These are phyloP conservation scores for Luidia sarsii DNA, from an alignment of 53 echinoderm and acorn worm genomes.

Conservation along the genomic window DNA sequence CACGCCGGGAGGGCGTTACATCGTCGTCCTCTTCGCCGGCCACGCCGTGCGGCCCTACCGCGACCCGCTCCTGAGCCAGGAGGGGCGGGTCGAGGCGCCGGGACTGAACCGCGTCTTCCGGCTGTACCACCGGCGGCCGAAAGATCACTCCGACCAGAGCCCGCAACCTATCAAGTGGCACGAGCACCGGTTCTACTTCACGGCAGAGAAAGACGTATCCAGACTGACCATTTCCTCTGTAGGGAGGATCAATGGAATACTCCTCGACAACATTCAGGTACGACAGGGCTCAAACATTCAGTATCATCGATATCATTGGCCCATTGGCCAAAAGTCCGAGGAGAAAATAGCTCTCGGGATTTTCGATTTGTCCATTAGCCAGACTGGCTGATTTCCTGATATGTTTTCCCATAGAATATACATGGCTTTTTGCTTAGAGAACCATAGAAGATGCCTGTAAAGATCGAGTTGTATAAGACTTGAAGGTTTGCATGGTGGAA, in stretches of 20 bases:
- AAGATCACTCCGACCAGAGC: not conserved
- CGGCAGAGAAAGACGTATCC: slow-evolving; percentile 27
- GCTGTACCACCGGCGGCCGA: slow-evolving; percentile 23
- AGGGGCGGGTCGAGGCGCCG: slow-evolving; percentile 43
- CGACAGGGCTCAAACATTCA: too few species aligned
- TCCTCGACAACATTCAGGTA: slow-evolving; percentile 44
- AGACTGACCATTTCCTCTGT: slow-evolving; percentile 27
- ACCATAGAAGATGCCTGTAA: too few species aligned
- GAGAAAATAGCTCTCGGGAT: too few species aligned
- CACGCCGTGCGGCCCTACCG: slow-evolving; percentile 12
- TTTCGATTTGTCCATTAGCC: too few species aligned
- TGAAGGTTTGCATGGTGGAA: too few species aligned
- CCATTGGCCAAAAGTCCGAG: too few species aligned
- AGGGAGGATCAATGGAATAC: slow-evolving; percentile 40
- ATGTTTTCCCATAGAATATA: too few species aligned
- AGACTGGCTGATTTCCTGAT: too few species aligned
- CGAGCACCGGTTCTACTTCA: slow-evolving; percentile 47
- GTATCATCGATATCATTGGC: too few species aligned
- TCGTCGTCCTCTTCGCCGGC: slow-evolving; percentile 4
- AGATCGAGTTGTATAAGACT: too few species aligned
- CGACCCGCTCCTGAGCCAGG: slow-evolving; percentile 36
- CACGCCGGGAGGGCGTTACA: slow-evolving; percentile 34
- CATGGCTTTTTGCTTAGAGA: too few species aligned
- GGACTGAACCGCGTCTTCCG: slow-evolving; percentile 44
- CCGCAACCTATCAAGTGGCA: slow-evolving; percentile 36